Evolutionary conservation across 2,797 vertebrate genomes (phyloP).

Genomic region (Onychomys leucogaster): DNA sequence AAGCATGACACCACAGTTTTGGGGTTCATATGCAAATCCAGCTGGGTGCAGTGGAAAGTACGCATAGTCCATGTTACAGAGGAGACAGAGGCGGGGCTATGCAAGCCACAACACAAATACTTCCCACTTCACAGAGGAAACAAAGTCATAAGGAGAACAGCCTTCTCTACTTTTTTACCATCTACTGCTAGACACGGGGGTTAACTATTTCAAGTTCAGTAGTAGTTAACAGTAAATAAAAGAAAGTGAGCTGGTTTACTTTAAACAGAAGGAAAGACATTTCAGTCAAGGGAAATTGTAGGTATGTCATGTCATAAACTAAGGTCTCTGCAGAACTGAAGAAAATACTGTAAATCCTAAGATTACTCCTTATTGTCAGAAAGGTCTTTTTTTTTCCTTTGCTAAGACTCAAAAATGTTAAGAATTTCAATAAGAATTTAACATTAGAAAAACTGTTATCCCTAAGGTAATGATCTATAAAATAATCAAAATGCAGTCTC

Average conservation of each 20-base stretch:
- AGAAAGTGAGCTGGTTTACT: not conserved
- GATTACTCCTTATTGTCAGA: not conserved
- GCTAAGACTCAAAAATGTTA: not conserved
- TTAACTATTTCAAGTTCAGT: not conserved
- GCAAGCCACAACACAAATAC: not conserved
- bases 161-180: not conserved
- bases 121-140: not conserved
- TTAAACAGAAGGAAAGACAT: not conserved
- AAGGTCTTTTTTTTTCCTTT: not conserved
- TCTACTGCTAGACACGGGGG: not conserved
- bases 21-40: not conserved
- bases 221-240: not conserved
- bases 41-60: not conserved
- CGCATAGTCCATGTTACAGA: too few relatives aligned
- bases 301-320: not conserved
- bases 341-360: not conserved
- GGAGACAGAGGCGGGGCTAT: not conserved
- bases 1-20: not conserved
- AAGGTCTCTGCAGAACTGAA: not conserved
- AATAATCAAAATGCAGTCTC: not conserved
- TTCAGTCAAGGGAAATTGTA: not conserved
- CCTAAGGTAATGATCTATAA: not conserved
- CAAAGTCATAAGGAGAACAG: not conserved
- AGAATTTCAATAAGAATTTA: not conserved
- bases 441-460: not conserved